phyloP scores from a whole-genome alignment of 2,797 vertebrate genomes.

The Lates japonicus region DNA sequence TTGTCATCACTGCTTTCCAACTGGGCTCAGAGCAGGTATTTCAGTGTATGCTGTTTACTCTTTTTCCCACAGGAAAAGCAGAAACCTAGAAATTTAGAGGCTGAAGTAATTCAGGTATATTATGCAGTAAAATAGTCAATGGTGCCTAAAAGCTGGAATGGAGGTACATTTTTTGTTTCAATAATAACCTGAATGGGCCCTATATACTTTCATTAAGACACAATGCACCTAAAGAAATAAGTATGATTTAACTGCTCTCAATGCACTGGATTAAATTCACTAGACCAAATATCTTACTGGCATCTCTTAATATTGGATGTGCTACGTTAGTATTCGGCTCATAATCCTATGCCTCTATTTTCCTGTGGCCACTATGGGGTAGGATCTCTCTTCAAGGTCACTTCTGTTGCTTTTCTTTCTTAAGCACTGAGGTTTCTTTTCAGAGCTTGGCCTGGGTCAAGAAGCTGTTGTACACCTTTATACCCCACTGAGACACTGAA shows the following conservation, averaged over 20 bases:
- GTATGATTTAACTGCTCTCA: not conserved
- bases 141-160: not conserved
- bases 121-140: not conserved
- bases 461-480: not conserved
- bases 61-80: not conserved
- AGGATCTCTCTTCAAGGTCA: too few relatives aligned
- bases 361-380: not conserved
- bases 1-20: constrained; percentile 1
- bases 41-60: not conserved
- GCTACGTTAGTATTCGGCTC: not conserved
- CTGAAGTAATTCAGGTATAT: not conserved
- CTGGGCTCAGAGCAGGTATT: not conserved
- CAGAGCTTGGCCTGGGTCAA: not conserved
- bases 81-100: not conserved
- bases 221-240: not conserved
- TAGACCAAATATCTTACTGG: not conserved
- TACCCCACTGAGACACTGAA: not conserved
- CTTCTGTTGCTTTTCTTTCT: not conserved
- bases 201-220: not conserved
- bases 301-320: not conserved
- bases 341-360: not conserved
- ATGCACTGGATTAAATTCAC: not conserved
- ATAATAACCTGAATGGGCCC: not conserved
- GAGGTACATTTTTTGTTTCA: not conserved
- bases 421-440: not conserved